Percentiles rank a stretch among this genome's conserved stretches.
Evolutionary conservation across 1,140 invertebrate species (phyloP).

Genomic region (Eueides isabella): DNA sequence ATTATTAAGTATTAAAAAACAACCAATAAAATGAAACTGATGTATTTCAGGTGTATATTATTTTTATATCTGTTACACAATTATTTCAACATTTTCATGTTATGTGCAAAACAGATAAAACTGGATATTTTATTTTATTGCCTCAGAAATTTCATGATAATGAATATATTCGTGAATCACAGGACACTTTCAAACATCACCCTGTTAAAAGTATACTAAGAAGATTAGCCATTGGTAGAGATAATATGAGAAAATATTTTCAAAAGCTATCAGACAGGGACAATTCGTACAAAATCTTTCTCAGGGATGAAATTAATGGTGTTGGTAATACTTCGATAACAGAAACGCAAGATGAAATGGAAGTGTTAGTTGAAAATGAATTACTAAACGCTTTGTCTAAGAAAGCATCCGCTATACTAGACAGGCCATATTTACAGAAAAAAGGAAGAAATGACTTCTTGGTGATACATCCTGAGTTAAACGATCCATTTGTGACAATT

Average conservation of each 20-base stretch:
- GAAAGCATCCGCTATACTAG: constrained; percentile 50
- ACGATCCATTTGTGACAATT: constrained; percentile 54
- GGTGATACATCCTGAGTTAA: constrained; percentile 43
- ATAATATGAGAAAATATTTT: constrained; percentile 5
- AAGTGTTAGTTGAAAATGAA: constrained; percentile 52
- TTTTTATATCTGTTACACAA: not conserved
- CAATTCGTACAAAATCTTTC: constrained; percentile 28
- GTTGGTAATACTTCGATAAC: not conserved
- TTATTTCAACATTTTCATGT: not conserved
- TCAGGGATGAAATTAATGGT: constrained; percentile 21
- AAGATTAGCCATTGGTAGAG: not conserved
- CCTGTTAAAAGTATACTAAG: not conserved
- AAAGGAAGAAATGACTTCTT: constrained; percentile 58
- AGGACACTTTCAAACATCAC: not conserved
- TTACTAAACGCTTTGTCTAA: constrained; percentile 47
- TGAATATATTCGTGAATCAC: not conserved
- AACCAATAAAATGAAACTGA: too few relatives aligned
- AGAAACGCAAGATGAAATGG: constrained; percentile 35
- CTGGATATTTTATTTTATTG: not conserved
- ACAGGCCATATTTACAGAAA: constrained; percentile 54
- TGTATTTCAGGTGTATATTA: not conserved
- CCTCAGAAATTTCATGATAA: not conserved
- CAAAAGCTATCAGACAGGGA: constrained; percentile 3
- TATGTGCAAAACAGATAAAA: not conserved
- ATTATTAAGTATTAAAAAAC: too few relatives aligned